A percentile compares a stretch with the other conserved stretches of the same genome.
phyloP scores from a whole-genome alignment of 2,113 vertebrate species.

The Toxotes chatareus region DNA sequence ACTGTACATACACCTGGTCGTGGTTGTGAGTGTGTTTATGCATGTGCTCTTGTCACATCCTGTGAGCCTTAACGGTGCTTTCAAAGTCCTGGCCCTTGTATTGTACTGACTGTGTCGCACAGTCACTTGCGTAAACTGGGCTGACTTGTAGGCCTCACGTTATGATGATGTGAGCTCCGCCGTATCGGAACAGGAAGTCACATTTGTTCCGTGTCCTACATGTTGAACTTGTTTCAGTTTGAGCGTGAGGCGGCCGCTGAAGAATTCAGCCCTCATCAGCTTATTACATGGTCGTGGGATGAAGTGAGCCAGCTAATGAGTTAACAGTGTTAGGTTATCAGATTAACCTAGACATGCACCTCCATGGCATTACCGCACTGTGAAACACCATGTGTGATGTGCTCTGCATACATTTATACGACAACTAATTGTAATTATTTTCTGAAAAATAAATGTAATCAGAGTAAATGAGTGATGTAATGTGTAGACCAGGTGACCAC shows the following conservation, averaged over 20 bases:
- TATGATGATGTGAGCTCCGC: neutral
- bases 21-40: neutral
- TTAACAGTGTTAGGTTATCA: constrained; percentile 46
- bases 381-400: neutral
- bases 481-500: neutral
- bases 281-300: constrained; percentile 40
- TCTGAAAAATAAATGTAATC: neutral
- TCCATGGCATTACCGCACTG: constrained; percentile 12
- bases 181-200: neutral
- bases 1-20: too few species aligned
- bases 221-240: neutral
- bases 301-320: constrained; percentile 39
- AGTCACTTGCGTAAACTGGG: neutral
- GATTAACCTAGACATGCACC: constrained; percentile 42
- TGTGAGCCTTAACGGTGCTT: neutral
- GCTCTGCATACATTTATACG: neutral
- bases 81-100: neutral
- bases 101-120: neutral
- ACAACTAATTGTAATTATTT: neutral
- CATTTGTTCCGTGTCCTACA: neutral
- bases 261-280: constrained; percentile 20
- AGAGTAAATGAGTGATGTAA: too few species aligned
- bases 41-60: neutral
- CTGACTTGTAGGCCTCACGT: neutral
- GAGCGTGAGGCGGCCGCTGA: neutral